phyloP scores from a whole-genome alignment of 2,113 vertebrate genomes.

The Syngnathoides biaculeatus region DNA sequence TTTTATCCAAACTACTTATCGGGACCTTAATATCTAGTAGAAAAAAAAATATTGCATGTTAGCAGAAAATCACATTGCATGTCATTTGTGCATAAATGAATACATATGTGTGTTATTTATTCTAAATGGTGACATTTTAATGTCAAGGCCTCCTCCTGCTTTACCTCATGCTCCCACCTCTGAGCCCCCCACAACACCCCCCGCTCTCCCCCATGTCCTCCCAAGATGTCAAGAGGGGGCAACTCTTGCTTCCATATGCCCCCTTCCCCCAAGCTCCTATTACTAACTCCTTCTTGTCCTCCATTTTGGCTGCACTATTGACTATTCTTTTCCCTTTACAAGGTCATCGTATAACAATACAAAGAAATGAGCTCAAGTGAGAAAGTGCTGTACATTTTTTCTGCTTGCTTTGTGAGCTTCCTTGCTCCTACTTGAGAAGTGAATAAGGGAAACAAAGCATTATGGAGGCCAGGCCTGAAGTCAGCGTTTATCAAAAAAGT shows the following conservation, averaged over 20 bases:
- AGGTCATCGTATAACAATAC: background rate
- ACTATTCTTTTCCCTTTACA: conserved; percentile 8
- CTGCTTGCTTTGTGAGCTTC: background rate
- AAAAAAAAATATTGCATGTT: background rate
- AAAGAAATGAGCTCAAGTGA: background rate
- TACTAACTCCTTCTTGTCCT: conserved; percentile 17
- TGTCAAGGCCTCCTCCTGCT: conserved; percentile 1
- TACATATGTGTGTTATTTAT: conserved; percentile 1
- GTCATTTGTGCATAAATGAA: background rate
- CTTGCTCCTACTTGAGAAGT: conserved; percentile 19
- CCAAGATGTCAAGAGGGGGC: conserved; percentile 4
- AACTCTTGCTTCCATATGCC: conserved; percentile 9
- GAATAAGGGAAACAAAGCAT: conserved; percentile 59
- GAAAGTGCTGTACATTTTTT: background rate
- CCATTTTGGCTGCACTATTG: conserved; percentile 7
- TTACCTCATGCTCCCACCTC: background rate
- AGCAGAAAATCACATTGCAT: background rate
- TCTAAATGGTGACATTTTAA: conserved; percentile 7
- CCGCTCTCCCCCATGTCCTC: too few relatives aligned
- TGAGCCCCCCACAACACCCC: too few relatives aligned
- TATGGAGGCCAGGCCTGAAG: conserved; percentile 45
- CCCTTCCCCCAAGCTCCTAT: too few relatives aligned
- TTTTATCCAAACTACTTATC: background rate
- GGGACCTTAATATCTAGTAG: background rate
- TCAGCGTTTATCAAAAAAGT: conserved; percentile 22